A percentile compares a stretch with the other conserved stretches of the same genome.
These are phyloP conservation scores for Drosophila sucinea DNA, from an alignment of 1,140 invertebrate species.

Conservation along the genomic window DNA sequence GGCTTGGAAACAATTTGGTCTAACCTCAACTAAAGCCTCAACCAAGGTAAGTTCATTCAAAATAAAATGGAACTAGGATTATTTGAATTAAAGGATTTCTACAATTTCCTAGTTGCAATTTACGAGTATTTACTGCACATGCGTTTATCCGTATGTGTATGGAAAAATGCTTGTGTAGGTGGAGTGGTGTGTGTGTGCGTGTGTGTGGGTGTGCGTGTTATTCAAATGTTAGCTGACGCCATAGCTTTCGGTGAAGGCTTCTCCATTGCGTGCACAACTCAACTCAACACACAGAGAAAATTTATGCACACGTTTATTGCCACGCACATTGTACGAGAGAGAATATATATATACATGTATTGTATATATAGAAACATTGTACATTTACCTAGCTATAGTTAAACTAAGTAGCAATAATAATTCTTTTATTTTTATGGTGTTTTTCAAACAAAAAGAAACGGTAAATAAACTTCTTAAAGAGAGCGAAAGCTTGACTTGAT, in stretches of 20 bases:
- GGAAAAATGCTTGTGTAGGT: not conserved
- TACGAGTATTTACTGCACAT: conserved; percentile 42
- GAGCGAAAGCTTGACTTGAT: not conserved
- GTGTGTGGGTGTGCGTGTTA: conserved; percentile 47
- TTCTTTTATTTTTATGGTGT: conserved; percentile 53
- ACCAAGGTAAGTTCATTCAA: not conserved
- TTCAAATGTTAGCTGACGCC: conserved; percentile 79
- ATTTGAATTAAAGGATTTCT: conserved; percentile 7
- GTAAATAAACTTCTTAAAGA: not conserved
- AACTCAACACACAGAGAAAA: conserved; percentile 51
- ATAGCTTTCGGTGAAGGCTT: conserved; percentile 54
- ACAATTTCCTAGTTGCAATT: not conserved
- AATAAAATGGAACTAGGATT: not conserved
- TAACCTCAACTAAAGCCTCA: not conserved
- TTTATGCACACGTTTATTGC: conserved; percentile 75
- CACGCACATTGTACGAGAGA: conserved; percentile 44
- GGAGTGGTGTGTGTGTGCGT: conserved; percentile 9
- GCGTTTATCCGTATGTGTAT: conserved; percentile 28
- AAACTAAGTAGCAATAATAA: conserved; percentile 47
- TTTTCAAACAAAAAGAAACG: conserved; percentile 24
- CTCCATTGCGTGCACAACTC: conserved; percentile 45
- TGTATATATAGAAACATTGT: conserved; percentile 17
- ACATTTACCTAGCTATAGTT: conserved; percentile 16
- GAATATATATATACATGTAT: conserved; percentile 17
- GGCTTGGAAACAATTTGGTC: not conserved